Base-by-base conservation (phyloP, 2,888 invertebrate genomes). In the Cyrtodaria siliqua region DNA sequence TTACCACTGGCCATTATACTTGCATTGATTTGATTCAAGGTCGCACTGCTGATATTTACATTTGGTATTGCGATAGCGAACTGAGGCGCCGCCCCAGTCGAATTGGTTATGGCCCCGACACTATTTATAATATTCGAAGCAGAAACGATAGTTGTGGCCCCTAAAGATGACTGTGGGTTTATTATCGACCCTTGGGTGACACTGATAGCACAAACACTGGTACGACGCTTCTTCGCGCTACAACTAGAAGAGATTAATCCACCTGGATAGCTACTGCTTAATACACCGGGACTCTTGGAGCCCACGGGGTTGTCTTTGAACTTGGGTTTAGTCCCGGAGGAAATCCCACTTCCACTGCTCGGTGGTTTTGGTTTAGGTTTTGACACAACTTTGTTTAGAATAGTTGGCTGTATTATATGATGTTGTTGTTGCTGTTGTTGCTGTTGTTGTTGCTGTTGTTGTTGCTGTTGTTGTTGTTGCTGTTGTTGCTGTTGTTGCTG, bases 11-110 rank as follows among this genome's bases (percentile, higher is more conserved):
- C 75, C 8, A 83, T 64, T 26, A 87, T 73, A 70, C 79, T 85
- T 56, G 88, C 84, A 77, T 79, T 85, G 27, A 88, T 74, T 62
- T 85, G 85, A 57, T 84, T 79, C 20, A 88, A 61, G 12, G 85
- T 79, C n/a, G 83, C 71, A 44, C 74, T 72, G 68, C 82, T 84
- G 26, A 88, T 79, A 63, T 85, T 88, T 55, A 83, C 79, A 75
- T 73, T 85, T 3, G 87, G 86, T 62, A 87, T 85, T n/a, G 87
- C 83, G 20, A 86, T 85, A 44, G 87, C 82, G 60, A 84, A 83
- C 23, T 85, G 80, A 20, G 86, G 83, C 23, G 63, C 74, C 38
- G 66, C 52, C 38, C 72, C 82, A n/a, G 76, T 75, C 1, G 82
- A 69, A 68, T 70, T 82, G 55, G 78, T 81, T 29, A 83, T 61